These are phyloP conservation scores for Bujurquina vittata DNA, from an alignment of 2,113 vertebrate genomes.

Conservation along the genomic window DNA sequence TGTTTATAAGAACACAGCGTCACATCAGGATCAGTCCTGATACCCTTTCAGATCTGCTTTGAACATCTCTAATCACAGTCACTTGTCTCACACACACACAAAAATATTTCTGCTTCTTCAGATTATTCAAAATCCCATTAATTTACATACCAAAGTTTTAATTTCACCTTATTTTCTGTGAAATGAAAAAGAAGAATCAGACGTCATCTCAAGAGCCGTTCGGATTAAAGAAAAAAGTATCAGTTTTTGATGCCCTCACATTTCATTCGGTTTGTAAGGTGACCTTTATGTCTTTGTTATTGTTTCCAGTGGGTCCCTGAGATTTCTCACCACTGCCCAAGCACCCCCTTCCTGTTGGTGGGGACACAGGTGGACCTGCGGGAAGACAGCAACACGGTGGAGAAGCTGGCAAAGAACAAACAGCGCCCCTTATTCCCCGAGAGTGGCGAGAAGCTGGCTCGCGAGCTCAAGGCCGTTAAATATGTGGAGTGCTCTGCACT, in stretches of 20 bases:
- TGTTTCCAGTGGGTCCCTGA: constrained; percentile 93
- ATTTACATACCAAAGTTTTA: neutral
- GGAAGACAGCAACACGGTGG: constrained; percentile 95
- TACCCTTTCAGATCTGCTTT: neutral
- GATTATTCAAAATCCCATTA: neutral
- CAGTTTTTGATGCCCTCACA: neutral
- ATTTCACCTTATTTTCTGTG: neutral
- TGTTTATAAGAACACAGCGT: too few species aligned
- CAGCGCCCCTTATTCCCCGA: constrained; percentile 94
- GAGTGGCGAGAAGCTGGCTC: constrained; percentile 92
- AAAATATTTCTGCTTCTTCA: neutral
- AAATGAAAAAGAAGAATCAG: neutral
- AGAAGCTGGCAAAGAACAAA: constrained; percentile 99
- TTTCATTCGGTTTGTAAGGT: neutral
- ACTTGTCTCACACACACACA: neutral
- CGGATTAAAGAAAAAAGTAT: neutral
- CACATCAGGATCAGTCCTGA: neutral
- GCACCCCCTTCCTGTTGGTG: constrained; percentile 97
- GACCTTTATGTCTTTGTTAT: neutral
- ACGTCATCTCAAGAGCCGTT: neutral
- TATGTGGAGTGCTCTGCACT: constrained; percentile 98
- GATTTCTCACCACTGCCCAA: constrained; percentile 98
- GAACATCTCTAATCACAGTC: neutral
- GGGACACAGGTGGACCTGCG: constrained; percentile 96
- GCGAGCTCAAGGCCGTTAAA: constrained; percentile 95